These are phyloP conservation scores for Hypanus sabinus DNA, from an alignment of 2,113 vertebrate species.

Conservation along the genomic window DNA sequence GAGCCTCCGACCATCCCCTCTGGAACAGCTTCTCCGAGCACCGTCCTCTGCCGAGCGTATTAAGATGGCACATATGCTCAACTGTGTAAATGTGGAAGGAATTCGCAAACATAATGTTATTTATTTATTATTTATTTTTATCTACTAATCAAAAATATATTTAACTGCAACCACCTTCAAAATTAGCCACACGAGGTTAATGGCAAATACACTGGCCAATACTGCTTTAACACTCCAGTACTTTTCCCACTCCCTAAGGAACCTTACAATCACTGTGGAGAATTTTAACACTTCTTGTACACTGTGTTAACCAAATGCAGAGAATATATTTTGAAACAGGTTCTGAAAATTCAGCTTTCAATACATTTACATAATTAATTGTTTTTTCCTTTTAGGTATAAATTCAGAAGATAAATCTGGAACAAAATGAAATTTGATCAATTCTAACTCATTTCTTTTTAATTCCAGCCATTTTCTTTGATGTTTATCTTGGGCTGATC, in stretches of 20 bases:
- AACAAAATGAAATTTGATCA: slow-evolving; percentile 5
- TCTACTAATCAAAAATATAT: slow-evolving; percentile 5
- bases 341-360: background rate
- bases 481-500: background rate
- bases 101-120: background rate
- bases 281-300: background rate
- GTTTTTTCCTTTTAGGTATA: background rate
- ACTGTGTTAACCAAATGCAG: background rate
- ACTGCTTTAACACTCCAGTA: background rate
- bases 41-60: no score
- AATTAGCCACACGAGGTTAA: background rate
- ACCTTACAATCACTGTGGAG: background rate
- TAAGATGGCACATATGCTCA: background rate
- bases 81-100: background rate
- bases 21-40: no score
- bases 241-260: background rate
- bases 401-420: slow-evolving; percentile 17
- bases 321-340: background rate
- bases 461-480: background rate
- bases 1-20: no score
- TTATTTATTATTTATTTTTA: slow-evolving; percentile 3
- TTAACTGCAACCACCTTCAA: background rate
- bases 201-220: background rate
- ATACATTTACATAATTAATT: no score
- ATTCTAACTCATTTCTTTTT: background rate